These are phyloP conservation scores for Rousettus madagascariensis DNA, from an alignment of 2,797 vertebrate genomes.

Conservation along the genomic window DNA sequence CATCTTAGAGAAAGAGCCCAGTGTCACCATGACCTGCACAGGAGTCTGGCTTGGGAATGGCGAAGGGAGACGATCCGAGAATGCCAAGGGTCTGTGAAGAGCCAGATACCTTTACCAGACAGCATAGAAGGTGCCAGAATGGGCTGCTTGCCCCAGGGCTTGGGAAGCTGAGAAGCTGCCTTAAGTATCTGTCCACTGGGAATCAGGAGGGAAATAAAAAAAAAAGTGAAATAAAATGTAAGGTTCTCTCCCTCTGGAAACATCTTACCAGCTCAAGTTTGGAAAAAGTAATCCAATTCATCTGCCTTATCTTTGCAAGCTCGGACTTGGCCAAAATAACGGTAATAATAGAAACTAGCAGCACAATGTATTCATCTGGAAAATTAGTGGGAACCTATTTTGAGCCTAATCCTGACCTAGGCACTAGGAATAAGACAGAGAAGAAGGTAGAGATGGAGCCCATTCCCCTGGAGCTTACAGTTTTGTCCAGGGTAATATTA, in stretches of 20 bases:
- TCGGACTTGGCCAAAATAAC: not conserved
- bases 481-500: not conserved
- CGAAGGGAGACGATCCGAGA: not conserved
- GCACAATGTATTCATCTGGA: not conserved
- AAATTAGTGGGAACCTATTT: not conserved
- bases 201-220: not conserved
- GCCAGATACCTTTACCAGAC: not conserved
- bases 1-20: not conserved
- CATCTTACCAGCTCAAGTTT: not conserved
- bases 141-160: not conserved
- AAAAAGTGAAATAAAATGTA: not conserved
- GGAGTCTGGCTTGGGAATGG: not conserved
- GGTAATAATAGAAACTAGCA: fast-evolving
- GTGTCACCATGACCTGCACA: not conserved
- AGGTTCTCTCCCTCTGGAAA: not conserved
- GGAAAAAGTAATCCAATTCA: not conserved
- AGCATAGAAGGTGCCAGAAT: not conserved
- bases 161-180: not conserved
- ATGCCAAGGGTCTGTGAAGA: not conserved
- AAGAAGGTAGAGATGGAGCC: not conserved
- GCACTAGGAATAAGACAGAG: not conserved
- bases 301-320: not conserved
- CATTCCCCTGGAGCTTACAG: no score
- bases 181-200: not conserved
- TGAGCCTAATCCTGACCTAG: not conserved